Evolutionary conservation across 2,888 invertebrate genomes (phyloP), one percentile per base, ranked within the genome.

Genomic region (Clepsis dumicolana): DNA sequence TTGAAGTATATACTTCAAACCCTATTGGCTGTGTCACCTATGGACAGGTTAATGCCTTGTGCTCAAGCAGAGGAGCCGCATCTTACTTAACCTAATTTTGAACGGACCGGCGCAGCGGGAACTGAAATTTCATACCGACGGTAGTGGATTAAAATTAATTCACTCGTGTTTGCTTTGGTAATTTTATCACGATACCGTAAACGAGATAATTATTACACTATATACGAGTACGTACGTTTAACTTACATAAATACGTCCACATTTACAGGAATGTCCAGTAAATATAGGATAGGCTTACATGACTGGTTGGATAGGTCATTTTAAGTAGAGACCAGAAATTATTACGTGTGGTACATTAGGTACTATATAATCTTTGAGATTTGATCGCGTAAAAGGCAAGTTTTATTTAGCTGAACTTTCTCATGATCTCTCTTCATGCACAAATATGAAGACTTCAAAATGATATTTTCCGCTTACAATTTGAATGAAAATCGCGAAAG

Each of bases 1-100:
- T n/a, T n/a, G n/a, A n/a, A n/a, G n/a, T n/a, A n/a, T n/a, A n/a
- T n/a, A 29, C 25, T 41, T 12, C 25, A 44, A 24, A 2, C 32
- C 27, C 56, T 59, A 38, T 21, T 38, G 54, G n/a, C 29, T 60
- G 12, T 50, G 16, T 7, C 12, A 24, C 50, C 21, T 52, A 48
- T 35, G 21, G 21, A 16, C 35, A 61, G 25, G 44, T 53, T 25
- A 44, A 35, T 66, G 44, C 41, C 54, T 62, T 56, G 48, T 44
- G 24, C 32, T 29, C 54, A 44, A 44, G 41, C 48, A 57, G 4
- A 18, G 18, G 50, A 63, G 57, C 21, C 29, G 32, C 64, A 32
- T 59, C 63, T 68, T 68, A 68, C 63, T 68, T 68, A 68, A 68
- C 68, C 68, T 24, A 59, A 41, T 68, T 68, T 44, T 10, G 59